phyloP scores from a whole-genome alignment of 2,797 vertebrate genomes.

The Sarcoramphus papa region DNA sequence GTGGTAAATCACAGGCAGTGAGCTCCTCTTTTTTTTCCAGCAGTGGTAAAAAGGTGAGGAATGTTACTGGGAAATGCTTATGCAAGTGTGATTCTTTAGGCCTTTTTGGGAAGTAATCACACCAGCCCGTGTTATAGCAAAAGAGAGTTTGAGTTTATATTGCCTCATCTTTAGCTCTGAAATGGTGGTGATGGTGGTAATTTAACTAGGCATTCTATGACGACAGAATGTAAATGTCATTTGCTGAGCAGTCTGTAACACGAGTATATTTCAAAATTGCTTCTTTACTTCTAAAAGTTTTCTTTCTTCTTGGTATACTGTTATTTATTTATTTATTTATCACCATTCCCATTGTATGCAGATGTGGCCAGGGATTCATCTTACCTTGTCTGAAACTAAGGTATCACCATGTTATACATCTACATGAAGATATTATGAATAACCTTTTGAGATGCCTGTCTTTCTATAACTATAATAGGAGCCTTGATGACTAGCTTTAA shows the following conservation, averaged over 20 bases:
- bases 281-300: background rate
- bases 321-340: background rate
- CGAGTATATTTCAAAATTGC: background rate
- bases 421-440: background rate
- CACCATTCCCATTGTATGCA: background rate
- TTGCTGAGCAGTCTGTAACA: background rate
- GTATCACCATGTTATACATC: background rate
- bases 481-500: background rate
- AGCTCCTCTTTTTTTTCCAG: background rate
- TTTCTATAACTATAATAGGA: background rate
- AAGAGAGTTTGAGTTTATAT: background rate
- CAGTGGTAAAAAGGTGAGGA: background rate
- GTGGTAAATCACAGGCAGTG: background rate
- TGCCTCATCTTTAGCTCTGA: background rate
- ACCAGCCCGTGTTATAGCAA: background rate
- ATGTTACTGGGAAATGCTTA: background rate
- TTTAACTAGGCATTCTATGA: background rate
- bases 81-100: background rate
- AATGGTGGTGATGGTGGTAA: background rate
- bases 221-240: background rate
- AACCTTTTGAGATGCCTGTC: background rate
- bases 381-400: background rate
- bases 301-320: background rate
- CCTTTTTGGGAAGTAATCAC: background rate
- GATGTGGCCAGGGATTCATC: background rate